Evolutionary conservation across 2,113 vertebrate species (phyloP).

Genomic region (Scatophagus argus): DNA sequence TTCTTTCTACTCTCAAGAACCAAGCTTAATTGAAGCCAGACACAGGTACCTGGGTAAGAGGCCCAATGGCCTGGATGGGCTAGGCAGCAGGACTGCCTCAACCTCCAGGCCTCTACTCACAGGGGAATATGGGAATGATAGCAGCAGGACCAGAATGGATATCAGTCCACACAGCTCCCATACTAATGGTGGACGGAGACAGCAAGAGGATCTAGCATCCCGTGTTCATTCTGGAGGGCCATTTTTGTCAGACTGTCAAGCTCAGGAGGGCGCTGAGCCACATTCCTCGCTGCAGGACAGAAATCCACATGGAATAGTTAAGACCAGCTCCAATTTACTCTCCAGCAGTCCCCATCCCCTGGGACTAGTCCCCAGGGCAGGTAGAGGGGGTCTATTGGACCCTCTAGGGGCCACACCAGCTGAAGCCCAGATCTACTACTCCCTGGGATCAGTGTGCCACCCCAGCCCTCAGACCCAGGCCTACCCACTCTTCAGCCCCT

Average conservation of each 20-base stretch:
- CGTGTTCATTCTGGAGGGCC: constrained; percentile 59
- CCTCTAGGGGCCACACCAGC: constrained; percentile 66
- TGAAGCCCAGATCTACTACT: constrained; percentile 84
- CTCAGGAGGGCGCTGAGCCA: constrained; percentile 76
- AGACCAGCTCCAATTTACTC: constrained; percentile 69
- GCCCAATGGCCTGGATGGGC: constrained; percentile 82
- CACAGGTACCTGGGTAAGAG: constrained; percentile 78
- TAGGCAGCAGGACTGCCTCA: constrained; percentile 77
- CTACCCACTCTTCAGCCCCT: constrained; percentile 74
- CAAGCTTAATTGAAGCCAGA: constrained; percentile 70
- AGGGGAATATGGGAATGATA: constrained; percentile 73
- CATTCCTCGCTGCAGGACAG: constrained; percentile 82
- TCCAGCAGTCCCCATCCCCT: constrained; percentile 69
- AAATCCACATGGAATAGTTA: constrained; percentile 67
- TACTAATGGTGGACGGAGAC: constrained; percentile 79
- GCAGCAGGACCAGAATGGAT: constrained; percentile 65
- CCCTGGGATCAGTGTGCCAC: constrained; percentile 76
- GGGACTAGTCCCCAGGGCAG: constrained; percentile 69
- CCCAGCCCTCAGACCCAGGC: constrained; percentile 64
- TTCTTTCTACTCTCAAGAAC: constrained; percentile 75
- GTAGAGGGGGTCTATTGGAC: constrained; percentile 73
- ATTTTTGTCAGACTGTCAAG: constrained; percentile 70
- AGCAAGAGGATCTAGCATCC: constrained; percentile 73
- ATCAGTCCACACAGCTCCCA: constrained; percentile 71
- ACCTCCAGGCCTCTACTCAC: constrained; percentile 68